A percentile compares a stretch with the other conserved stretches of the same genome.
phyloP scores from a whole-genome alignment of 2,888 invertebrate species.

The Rutpela maculata region DNA sequence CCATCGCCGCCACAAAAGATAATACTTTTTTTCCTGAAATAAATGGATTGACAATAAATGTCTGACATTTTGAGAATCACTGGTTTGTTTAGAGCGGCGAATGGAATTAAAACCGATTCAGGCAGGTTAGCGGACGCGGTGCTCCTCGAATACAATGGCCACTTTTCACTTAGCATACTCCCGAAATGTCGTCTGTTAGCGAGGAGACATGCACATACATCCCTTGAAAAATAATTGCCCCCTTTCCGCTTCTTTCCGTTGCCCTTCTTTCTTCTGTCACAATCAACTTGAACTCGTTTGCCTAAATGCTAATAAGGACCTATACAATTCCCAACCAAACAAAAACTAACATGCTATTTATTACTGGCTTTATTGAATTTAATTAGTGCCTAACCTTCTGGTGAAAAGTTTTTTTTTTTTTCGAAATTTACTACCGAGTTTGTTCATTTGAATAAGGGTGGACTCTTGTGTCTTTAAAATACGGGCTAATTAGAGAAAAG shows the following conservation, averaged over 20 bases:
- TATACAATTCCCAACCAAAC: conserved; percentile 49
- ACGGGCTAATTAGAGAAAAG: conserved; percentile 50
- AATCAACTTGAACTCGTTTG: conserved; percentile 61
- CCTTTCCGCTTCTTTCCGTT: conserved; percentile 60
- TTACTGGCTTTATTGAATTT: conserved; percentile 59
- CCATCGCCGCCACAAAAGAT: neutral
- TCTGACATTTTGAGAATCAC: conserved; percentile 54
- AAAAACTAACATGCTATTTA: conserved; percentile 60
- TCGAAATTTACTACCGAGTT: conserved; percentile 31
- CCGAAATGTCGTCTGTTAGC: conserved; percentile 68
- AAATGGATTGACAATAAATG: conserved; percentile 7
- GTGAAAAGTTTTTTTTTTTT: conserved; percentile 34
- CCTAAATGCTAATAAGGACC: conserved; percentile 70
- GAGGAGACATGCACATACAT: conserved; percentile 60
- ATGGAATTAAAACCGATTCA: conserved; percentile 53
- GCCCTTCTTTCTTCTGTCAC: conserved; percentile 58
- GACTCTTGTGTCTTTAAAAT: conserved; percentile 41
- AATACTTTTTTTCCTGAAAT: neutral
- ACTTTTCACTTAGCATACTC: conserved; percentile 72
- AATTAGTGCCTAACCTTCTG: conserved; percentile 52
- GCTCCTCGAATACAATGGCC: conserved; percentile 72
- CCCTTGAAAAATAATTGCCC: conserved; percentile 69
- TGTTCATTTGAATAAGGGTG: conserved; percentile 40
- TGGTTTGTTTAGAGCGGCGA: conserved; percentile 54
- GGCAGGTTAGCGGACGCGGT: conserved; percentile 58